Base-by-base conservation (phyloP, 1,140 invertebrate species). In the Octopus bimaculoides region DNA sequence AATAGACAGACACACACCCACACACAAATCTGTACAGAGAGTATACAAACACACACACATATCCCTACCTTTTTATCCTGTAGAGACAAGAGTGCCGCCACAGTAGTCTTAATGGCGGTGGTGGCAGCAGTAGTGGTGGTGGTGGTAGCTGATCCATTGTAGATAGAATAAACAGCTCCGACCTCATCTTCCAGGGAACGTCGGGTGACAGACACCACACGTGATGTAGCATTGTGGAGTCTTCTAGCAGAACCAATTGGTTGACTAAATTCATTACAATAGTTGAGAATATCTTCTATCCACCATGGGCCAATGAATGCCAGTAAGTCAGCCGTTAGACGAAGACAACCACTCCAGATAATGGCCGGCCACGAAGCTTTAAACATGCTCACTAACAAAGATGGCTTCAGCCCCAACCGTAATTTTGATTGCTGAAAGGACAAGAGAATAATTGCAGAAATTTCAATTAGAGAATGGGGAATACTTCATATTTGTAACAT, bases 281-380 rank as follows among this genome's bases (percentile, higher is more conserved):
- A 89, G 74, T 87, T 79, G 55, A 96, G 92, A 82, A 96, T 94
- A 79, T 93, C 91, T 26, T 93, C 92, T 83, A 96, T 93, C 26
- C 93, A 94, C 82, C 96, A 89, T 6, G 95, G 95, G 12, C 94
- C 94, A 81, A 96, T 92, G 74, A 96, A 92, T 56, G 93, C 94
- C 69, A 93, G 92, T 82, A 93, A 88, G 89, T 96, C 95, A n/a
- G 94, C 94, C n/a, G 93, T 87, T 52, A 96, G 87, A 86, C 95
- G 94, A 79, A 95, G 91, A 93, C 95, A 80, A 5, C 94, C 95
- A 54, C 94, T 94, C 52, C 94, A 88, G 41, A 96, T 76, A 86
- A 98, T 96, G 71, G 94, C 93, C 5, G 93, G 92, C 75, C 96
- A 96, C 88, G 97, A 97, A 5, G 95, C 93, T 84, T 90, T 91